Percentiles rank a stretch among this genome's conserved stretches.
phyloP scores from a whole-genome alignment of 2,113 vertebrate genomes.

The Corydoras maculifer region DNA sequence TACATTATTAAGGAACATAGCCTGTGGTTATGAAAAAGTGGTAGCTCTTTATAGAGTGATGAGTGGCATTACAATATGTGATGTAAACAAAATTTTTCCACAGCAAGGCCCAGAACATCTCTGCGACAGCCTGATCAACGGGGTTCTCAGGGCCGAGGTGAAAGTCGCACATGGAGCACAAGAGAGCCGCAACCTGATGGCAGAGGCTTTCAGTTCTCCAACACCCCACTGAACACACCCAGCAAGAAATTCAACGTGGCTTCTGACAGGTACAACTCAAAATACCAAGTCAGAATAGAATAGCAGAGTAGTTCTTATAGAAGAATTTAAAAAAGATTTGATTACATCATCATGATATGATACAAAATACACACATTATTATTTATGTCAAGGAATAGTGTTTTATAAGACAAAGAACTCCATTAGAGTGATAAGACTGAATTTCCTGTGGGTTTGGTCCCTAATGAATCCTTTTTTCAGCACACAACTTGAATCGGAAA shows the following conservation, averaged over 20 bases:
- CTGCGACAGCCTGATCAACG: conserved; percentile 79
- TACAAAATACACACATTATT: too few species aligned
- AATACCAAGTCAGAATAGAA: too few species aligned
- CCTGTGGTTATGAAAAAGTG: too few species aligned
- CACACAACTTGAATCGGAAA: conserved; percentile 33
- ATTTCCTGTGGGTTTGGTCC: conserved; percentile 5
- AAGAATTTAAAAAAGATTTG: background rate
- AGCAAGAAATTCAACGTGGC: conserved; percentile 50
- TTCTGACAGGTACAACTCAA: conserved; percentile 57
- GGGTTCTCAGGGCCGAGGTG: conserved; percentile 49
- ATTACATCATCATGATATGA: too few species aligned
- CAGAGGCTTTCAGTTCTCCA: conserved; percentile 46
- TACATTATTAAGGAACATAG: too few species aligned
- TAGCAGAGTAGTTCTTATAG: background rate
- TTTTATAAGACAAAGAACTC: too few species aligned
- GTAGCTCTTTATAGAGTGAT: too few species aligned
- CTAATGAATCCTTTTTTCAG: conserved; percentile 5
- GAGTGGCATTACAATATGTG: too few species aligned
- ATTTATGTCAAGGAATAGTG: too few species aligned
- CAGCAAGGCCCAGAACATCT: conserved; percentile 86
- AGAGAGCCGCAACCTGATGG: conserved; percentile 59
- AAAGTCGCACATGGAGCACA: conserved; percentile 43
- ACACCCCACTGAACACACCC: conserved; percentile 50
- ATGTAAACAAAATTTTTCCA: background rate
- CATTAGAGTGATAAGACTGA: too few species aligned